These are phyloP conservation scores for Smittia aterrima DNA, from an alignment of 2,888 invertebrate genomes.

Conservation along the genomic window DNA sequence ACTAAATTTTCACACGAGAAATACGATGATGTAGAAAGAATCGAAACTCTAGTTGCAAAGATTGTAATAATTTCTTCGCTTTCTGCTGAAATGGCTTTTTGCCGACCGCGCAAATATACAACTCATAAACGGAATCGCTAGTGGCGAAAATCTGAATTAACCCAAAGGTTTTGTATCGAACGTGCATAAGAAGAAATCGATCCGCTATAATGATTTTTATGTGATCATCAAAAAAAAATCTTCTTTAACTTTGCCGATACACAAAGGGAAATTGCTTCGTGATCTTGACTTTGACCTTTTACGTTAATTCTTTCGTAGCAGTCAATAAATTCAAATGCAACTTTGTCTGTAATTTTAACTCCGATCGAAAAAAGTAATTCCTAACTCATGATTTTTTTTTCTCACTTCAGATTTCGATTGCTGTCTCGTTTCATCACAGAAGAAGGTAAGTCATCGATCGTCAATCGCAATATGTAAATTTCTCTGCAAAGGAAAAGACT, in stretches of 20 bases:
- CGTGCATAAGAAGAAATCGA: background rate
- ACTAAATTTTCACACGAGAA: too few species aligned
- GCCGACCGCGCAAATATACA: background rate
- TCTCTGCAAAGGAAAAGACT: background rate
- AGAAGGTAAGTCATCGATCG: slow-evolving; percentile 43
- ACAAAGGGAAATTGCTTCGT: background rate
- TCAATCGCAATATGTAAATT: too few species aligned
- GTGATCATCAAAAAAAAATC: background rate
- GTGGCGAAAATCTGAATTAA: background rate
- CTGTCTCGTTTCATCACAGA: slow-evolving; percentile 44
- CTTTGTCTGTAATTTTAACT: too few species aligned
- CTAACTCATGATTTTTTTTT: slow-evolving; percentile 33
- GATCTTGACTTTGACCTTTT: slow-evolving; percentile 36
- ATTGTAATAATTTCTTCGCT: too few species aligned
- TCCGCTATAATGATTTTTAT: background rate
- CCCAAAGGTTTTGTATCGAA: background rate
- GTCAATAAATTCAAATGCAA: background rate
- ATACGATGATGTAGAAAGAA: too few species aligned
- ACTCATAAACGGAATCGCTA: background rate
- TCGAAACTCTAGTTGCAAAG: too few species aligned
- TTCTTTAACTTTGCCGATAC: background rate
- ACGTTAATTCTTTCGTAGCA: background rate
- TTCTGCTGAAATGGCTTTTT: background rate
- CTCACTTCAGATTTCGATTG: slow-evolving; percentile 43
- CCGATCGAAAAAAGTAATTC: too few species aligned